Evolutionary conservation across 2,797 vertebrate genomes (phyloP), one percentile per base, ranked within the genome.

Genomic region (Syndactyla subalaris): DNA sequence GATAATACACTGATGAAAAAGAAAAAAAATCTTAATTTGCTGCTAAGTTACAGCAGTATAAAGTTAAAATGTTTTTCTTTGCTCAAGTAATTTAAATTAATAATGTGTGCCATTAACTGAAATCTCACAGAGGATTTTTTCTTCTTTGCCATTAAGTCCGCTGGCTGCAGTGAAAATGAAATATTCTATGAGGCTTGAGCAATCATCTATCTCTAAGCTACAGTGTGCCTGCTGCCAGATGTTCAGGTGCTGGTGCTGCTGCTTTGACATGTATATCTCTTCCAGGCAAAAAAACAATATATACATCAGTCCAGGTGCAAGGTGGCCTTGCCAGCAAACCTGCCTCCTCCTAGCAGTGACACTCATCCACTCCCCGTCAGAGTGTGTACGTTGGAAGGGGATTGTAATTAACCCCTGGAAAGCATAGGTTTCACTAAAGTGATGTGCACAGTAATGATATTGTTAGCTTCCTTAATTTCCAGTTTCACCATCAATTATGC

Each of bases 401-500:
- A 93, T 85, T 93, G 91, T 97, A 97, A 97, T 98, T 98, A 98
- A 97, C 98, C 97, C 97, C 97, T 92, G 67, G 92, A 97, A 98
- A 94, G 96, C 94, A 45, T 62, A 72, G 97, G 88, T 95, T 97
- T 92, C 95, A 95, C 97, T 92, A n/a, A 98, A 97, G 95, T 96
- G 90, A 97, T 92, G 95, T 93, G 95, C 92, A n/a, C 91, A 54
- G 97, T 98, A 98, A 98, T 98, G 97, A 98, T 97, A 96, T 94
- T 97, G 98, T 98, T 97, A 97, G 97, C 97, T 96, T 86, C 97
- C 97, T 96, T 97, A 98, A 96, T 98, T 98, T 98, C 97, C 97
- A 97, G 97, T 97, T 98, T 98, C 97, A 95, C 96, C 98, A 98
- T 98, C 98, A 98, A 98, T 98, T 98, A 98, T 92, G 94, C 98